Base-by-base conservation (phyloP, 2,888 invertebrate species). In the Cryptophagus acutangulus region DNA sequence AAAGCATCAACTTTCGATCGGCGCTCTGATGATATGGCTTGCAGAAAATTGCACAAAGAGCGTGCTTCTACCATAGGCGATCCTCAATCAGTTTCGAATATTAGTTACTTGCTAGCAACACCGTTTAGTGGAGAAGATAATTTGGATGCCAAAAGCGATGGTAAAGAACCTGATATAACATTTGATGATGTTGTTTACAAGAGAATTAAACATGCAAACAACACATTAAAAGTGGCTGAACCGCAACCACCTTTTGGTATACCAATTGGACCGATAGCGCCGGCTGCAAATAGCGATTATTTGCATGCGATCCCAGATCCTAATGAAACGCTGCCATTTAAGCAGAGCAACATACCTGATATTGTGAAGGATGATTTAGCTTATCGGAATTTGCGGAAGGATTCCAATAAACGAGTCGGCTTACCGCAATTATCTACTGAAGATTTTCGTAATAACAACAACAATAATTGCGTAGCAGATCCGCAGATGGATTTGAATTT, bases 201-300 rank as follows among this genome's bases (percentile, higher is more conserved):
- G 52, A 88, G 81, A 60, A 79, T 88, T 43, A 83, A 83, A 58
- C 80, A 84, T 62, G 82, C 84, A 6, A 90, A 89, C 55, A 82
- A 80, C 61, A 76, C 76, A 33, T 68, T 81, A 28, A 84, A 81
- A 64, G 77, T 84, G 3, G 61, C 79, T 2, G 90, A 91, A 37
- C 87, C 85, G 10, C 92, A 92, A 61, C 90, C 88, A 24, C 90
- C 87, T 1, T 93, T 93, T 64, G 92, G 92, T 13, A 92, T 93
- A 59, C 92, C 92, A 0, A 66, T 91, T 24, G 87, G 88, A 2
- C 90, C 90, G 8, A 82, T 90, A 14, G 78, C 85, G 0, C 81
- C 84, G 1, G 84, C 88, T 3, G 78, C 89, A 0, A 81, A 82
- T 44, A 87, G 82, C 54, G 90, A 92, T 65, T 93, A 93, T 61